phyloP scores from a whole-genome alignment of 2,113 vertebrate species.

The Panthera leo region DNA sequence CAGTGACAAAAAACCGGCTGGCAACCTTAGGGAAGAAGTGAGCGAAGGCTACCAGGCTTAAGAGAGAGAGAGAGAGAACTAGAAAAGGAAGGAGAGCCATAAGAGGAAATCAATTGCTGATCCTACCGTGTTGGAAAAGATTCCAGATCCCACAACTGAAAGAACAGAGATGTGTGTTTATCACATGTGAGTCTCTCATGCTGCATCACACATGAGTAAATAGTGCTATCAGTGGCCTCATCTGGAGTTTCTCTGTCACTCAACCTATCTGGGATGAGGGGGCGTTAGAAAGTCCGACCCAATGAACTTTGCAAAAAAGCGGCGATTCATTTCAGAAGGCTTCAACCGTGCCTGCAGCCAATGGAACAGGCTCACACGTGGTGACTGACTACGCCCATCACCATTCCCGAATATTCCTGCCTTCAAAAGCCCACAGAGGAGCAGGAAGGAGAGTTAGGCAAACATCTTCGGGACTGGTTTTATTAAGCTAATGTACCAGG shows the following conservation, averaged over 20 bases:
- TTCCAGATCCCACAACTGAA: not conserved
- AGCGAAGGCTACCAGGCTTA: not conserved
- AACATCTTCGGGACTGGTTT: conserved; percentile 43
- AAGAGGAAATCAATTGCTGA: not conserved
- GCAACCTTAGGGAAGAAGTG: not conserved
- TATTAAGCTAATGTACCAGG: conserved; percentile 65
- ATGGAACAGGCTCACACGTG: conserved; percentile 63
- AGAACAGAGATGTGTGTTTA: not conserved
- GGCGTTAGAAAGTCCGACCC: conserved; percentile 55
- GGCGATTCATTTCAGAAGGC: conserved; percentile 68
- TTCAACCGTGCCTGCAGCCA: conserved; percentile 65
- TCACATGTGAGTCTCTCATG: not conserved
- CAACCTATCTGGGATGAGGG: conserved; percentile 31
- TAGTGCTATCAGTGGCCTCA: not conserved
- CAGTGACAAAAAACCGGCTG: not conserved
- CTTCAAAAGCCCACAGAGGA: conserved; percentile 57
- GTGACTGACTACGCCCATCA: conserved; percentile 56
- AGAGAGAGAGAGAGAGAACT: not conserved
- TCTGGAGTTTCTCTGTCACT: conserved; percentile 21
- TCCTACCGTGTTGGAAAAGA: not conserved
- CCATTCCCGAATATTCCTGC: conserved; percentile 61
- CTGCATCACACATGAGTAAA: not conserved
- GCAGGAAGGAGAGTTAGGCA: not conserved
- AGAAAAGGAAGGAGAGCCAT: not conserved
- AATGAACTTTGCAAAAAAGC: conserved; percentile 65